Percentiles rank a stretch among this genome's conserved stretches.
phyloP scores from a whole-genome alignment of 1,140 invertebrate genomes.

The Leguminivora glycinivorella region DNA sequence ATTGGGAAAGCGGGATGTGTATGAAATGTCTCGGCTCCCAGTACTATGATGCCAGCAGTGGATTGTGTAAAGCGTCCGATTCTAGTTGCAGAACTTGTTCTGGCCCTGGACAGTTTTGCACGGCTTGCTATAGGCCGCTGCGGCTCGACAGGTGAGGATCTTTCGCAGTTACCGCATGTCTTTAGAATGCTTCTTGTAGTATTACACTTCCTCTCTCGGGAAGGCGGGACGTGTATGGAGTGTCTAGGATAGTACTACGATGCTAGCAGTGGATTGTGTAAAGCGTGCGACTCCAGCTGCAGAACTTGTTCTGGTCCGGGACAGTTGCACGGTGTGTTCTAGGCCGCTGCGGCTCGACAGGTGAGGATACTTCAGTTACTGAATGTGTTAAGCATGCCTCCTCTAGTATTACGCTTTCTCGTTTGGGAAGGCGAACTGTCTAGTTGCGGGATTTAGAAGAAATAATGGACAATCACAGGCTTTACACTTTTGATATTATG shows the following conservation, averaged over 20 bases:
- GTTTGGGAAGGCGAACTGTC: no score
- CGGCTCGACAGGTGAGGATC: conserved; percentile 80
- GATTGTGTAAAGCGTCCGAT: no score
- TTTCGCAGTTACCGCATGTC: neutral
- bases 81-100: no score
- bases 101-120: conserved; percentile 48
- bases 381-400: neutral
- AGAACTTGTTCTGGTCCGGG: conserved; percentile 85
- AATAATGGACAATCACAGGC: no score
- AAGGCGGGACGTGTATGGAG: conserved; percentile 86
- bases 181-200: neutral
- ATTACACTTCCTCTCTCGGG: conserved; percentile 48
- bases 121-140: conserved; percentile 82
- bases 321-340: conserved; percentile 83
- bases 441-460: no score
- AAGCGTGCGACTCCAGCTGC: conserved; percentile 84
- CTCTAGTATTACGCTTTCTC: neutral
- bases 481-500: no score
- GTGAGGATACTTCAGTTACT: conserved; percentile 45
- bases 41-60: no score
- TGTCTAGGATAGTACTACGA: conserved; percentile 87
- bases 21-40: no score
- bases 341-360: conserved; percentile 83
- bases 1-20: no score
- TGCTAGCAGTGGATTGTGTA: conserved; percentile 83